A percentile compares a stretch with the other conserved stretches of the same genome.
Evolutionary conservation across 1,140 invertebrate species (phyloP).

Genomic region (Coboldia fuscipes): DNA sequence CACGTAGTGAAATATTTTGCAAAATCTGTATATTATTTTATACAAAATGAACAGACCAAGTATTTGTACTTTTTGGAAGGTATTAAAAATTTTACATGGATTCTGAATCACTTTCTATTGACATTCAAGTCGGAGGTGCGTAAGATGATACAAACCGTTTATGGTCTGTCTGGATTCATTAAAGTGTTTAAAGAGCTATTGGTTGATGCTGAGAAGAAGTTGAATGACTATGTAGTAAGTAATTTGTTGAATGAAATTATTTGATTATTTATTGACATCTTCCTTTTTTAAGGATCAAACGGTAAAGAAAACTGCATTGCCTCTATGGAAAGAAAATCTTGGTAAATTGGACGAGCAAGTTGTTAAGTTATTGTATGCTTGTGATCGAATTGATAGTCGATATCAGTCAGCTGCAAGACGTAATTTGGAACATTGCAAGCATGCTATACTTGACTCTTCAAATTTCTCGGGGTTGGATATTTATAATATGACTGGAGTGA

Average conservation of each 20-base stretch:
- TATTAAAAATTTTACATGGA: neutral
- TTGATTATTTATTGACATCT: neutral
- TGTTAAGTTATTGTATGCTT: neutral
- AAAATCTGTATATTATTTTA: neutral
- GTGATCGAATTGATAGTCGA: neutral
- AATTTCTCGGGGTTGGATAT: too few species aligned
- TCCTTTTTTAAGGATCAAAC: neutral
- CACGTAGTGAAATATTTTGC: neutral
- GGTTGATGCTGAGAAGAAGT: neutral
- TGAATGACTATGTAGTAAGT: neutral
- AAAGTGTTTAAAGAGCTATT: neutral
- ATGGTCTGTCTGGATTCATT: neutral
- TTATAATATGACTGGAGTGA: too few species aligned
- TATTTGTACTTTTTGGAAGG: neutral
- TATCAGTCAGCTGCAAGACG: neutral
- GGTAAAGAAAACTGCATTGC: neutral
- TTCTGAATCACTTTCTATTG: neutral
- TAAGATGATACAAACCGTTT: neutral
- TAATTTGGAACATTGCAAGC: too few species aligned
- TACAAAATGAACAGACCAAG: neutral
- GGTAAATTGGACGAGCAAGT: neutral
- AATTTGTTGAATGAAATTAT: too few species aligned
- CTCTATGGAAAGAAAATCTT: neutral
- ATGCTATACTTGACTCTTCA: too few species aligned
- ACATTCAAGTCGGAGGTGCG: neutral